Conservation (phyloP, 2,113 vertebrate species). For the rat (Rattus norvegicus) region DNA sequence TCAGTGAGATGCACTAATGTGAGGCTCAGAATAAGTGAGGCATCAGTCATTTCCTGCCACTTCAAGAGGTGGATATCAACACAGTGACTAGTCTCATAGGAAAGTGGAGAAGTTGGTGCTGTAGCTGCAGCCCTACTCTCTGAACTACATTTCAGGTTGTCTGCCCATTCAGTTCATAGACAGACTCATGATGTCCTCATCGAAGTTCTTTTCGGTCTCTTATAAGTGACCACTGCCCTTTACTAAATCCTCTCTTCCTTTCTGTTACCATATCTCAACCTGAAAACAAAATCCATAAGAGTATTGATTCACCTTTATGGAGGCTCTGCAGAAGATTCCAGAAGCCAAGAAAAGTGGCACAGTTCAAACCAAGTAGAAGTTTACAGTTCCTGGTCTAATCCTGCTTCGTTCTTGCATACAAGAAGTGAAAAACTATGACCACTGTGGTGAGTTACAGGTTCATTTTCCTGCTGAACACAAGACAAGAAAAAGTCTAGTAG, state of each 20-base stretch:
- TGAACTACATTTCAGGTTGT: neutral
- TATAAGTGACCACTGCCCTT: neutral
- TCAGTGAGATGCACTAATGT: neutral
- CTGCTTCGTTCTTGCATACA: neutral
- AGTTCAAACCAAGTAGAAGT: neutral
- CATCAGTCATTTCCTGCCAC: neutral
- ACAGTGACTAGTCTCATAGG: neutral
- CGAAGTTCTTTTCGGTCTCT: neutral
- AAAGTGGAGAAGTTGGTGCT: neutral
- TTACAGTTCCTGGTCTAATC: neutral
- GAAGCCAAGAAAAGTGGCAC: neutral
- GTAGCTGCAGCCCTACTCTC: neutral
- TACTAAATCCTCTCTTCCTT: neutral
- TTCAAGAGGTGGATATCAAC: no score
- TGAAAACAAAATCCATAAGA: neutral
- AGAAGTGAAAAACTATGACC: neutral
- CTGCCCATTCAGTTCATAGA: neutral
- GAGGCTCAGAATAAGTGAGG: neutral
- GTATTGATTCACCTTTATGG: neutral
- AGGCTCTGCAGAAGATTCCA: slow-evolving; percentile 6
- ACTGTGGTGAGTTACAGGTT: neutral
- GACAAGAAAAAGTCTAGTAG: neutral
- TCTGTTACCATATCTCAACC: neutral
- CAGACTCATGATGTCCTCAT: neutral
- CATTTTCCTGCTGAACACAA: neutral